Evolutionary conservation across 2,888 invertebrate species (phyloP), one percentile per base, ranked within the genome.

Genomic region (Drosophila multiciliata): DNA sequence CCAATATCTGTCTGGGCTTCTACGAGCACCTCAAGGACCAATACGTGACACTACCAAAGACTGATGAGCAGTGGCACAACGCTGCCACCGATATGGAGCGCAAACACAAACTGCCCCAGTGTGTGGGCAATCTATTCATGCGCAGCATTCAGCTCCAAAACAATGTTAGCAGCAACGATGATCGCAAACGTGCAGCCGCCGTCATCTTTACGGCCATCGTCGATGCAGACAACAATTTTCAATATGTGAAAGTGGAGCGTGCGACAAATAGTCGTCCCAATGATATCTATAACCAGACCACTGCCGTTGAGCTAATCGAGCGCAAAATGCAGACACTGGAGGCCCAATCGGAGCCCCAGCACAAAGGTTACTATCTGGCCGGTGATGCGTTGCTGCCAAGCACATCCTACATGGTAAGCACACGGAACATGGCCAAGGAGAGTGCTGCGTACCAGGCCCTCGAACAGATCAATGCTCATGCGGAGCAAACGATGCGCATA

Each of bases 1-100:
- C 91, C 75, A 91, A 92, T 82, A 92, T 92, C 77, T 92, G 92
- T 81, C 82, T 91, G 83, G 91, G 91, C 87, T 92, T 92, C 78
- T 92, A 92, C 62, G 92, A 92, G 84, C 89, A 91, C 80, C 86
- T 92, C 68, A 92, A 92, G 82, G 91, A 92, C 85, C 90, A 90
- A 87, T 92, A 90, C 81, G 86, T 92, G 78, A 87, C 89, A 84
- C 89, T 91, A 86, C 92, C 92, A 90, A 92, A 91, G 91, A 92
- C 92, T 87, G 91, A 91, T 76, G 92, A 92, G 70, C 92, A 92
- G 82, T 92, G 92, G 92, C 88, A 87, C 71, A 84, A 63, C 23
- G 83, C 91, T 66, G 89, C 91, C 78, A 90, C 87, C 36, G 90
- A 91, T 23, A 83, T 91, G 80, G 91, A 92, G 71, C 89, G 90